Evolutionary conservation across 2,888 invertebrate species (phyloP).

Genomic region (Tryphoninae sp.): DNA sequence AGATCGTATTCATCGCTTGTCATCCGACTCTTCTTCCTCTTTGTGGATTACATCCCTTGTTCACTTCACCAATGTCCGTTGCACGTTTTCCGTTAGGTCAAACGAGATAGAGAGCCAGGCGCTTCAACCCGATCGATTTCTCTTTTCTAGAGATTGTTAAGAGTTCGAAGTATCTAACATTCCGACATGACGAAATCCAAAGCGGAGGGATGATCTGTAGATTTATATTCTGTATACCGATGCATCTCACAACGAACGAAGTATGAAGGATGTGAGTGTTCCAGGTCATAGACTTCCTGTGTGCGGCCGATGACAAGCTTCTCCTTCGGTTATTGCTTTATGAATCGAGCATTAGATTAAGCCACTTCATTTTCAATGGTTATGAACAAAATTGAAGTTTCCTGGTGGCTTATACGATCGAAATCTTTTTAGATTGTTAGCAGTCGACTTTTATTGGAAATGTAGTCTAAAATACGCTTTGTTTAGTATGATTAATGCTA

Average conservation of each 20-base stretch:
- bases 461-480: too few species aligned
- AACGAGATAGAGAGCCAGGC: neutral
- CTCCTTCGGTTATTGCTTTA: conserved; percentile 20
- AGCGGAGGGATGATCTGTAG: neutral
- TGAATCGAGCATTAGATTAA: neutral
- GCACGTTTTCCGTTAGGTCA: conserved; percentile 35
- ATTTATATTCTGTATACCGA: neutral
- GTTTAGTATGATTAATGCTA: too few species aligned
- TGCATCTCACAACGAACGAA: neutral
- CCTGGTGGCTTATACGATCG: neutral
- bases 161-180: neutral
- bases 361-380: neutral
- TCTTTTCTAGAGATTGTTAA: conserved; percentile 7
- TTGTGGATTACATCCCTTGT: conserved; percentile 1
- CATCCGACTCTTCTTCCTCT: neutral
- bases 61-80: conserved; percentile 3
- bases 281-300: neutral
- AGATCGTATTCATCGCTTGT: conserved; percentile 13
- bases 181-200: neutral
- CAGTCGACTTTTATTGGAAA: too few species aligned
- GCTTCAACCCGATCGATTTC: conserved; percentile 9
- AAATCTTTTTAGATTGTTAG: neutral
- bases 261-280: neutral
- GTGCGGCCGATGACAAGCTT: neutral
- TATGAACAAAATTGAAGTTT: neutral